Evolutionary conservation across 2,797 vertebrate species (phyloP), one percentile per base, ranked within the genome.

Genomic region (Enoplosus armatus): DNA sequence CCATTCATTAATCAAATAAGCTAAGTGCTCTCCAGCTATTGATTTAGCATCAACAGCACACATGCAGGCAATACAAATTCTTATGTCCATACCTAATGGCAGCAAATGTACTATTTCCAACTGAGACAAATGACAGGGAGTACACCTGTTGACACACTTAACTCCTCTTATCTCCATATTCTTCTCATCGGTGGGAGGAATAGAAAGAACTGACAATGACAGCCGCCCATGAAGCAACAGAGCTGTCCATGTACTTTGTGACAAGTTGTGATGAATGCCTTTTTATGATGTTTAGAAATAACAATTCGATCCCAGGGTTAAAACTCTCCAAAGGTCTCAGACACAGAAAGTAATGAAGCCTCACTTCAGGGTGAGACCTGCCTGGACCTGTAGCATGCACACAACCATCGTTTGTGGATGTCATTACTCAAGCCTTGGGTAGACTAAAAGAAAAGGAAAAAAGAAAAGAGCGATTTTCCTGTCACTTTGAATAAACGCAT

Each of bases 331-430:
- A 75, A 72, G 47, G 35, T 63, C 47, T 85, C 50, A 61, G 20
- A 72, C 77, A 48, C 66, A 55, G 33, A 85, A 74, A 63, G 41
- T 39, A 59, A 41, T 62, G 48, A 76, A 70, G 75, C 66, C 22
- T 74, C 51, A 56, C 59, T 67, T 70, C 27, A 75, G 48, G 31
- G 33, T 12, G 1, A 41, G 71, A 67, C 85, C 67, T 90, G 90
- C 8, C 83, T 63, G 62, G 84, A 90, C 92, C 84, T 90, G 86
- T 51, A 70, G 33, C 37, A 6, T 33, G n/a, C 12, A 70, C 58
- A 77, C 72, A 72, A 74, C 48, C 60, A 53, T 8, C 9, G 51
- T 75, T 69, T 78, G 35, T 11, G 54, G 29, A 31, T 50, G 61
- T 72, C 47, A 84, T 55, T 77, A 55, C 31, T 76, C 37, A 55